These are phyloP conservation scores for Athalia rosae DNA, from an alignment of 2,888 invertebrate species.

Conservation along the genomic window DNA sequence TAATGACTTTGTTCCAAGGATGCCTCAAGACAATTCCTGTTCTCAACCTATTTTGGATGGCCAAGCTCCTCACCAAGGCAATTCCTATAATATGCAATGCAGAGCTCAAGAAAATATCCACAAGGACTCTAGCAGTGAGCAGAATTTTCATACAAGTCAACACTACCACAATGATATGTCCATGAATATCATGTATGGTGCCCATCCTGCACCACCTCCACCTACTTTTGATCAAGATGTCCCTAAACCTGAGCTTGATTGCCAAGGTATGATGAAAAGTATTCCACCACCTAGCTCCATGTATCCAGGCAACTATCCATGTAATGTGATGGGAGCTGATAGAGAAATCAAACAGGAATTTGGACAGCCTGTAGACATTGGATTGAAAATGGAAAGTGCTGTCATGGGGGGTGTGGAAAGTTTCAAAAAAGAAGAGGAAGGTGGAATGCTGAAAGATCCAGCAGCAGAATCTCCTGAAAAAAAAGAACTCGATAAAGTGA, in stretches of 20 bases:
- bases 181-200: slow-evolving; percentile 60
- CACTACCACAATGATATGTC: slow-evolving; percentile 60
- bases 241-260: slow-evolving; percentile 62
- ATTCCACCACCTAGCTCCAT: slow-evolving; percentile 51
- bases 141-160: slow-evolving; percentile 47
- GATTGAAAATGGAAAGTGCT: slow-evolving; percentile 59
- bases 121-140: slow-evolving; percentile 56
- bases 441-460: slow-evolving; percentile 57
- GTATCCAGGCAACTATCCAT: slow-evolving; percentile 55
- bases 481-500: slow-evolving; percentile 61
- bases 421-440: slow-evolving; percentile 58
- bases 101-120: slow-evolving; percentile 58
- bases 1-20: slow-evolving; percentile 61
- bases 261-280: slow-evolving; percentile 53
- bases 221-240: slow-evolving; percentile 56
- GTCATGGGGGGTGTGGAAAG: slow-evolving; percentile 7
- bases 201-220: slow-evolving; percentile 50
- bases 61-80: slow-evolving; percentile 58
- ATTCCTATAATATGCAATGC: slow-evolving; percentile 59
- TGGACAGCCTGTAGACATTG: slow-evolving; percentile 55
- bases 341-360: slow-evolving; percentile 63
- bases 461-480: slow-evolving; percentile 56
- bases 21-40: slow-evolving; percentile 58
- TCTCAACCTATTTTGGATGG: slow-evolving; percentile 56
- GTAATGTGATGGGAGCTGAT: slow-evolving; percentile 49